Conservation (phyloP, 2,888 invertebrate genomes). For the Strigamia crassipes region DNA sequence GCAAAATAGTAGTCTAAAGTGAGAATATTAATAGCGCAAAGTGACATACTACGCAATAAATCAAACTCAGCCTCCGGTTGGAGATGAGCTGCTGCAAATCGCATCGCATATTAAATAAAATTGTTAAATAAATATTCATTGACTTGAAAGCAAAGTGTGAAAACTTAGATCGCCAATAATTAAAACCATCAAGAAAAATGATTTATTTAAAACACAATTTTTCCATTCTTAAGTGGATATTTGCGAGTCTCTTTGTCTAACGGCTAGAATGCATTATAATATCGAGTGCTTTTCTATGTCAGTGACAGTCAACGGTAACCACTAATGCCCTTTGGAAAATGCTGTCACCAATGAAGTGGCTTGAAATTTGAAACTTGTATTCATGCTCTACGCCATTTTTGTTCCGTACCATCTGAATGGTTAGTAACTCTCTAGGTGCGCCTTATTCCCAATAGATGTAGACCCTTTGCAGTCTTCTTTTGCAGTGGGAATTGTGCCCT, state of each 20-base stretch:
- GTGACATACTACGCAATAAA: slow-evolving; percentile 23
- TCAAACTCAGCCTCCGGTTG: slow-evolving; percentile 14
- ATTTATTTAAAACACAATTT: background rate
- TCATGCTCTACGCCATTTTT: background rate
- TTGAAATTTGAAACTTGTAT: slow-evolving; percentile 29
- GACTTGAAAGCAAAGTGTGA: background rate
- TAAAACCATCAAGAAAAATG: slow-evolving; percentile 6
- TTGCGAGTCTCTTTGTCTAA: background rate
- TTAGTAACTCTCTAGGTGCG: background rate
- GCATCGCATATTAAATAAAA: slow-evolving; percentile 32
- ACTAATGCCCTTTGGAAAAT: slow-evolving; percentile 37
- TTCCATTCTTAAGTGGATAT: background rate
- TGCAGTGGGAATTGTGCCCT: slow-evolving; percentile 1
- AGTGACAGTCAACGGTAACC: slow-evolving; percentile 27
- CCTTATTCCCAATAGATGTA: background rate
- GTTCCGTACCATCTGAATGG: background rate
- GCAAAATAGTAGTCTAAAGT: slow-evolving; percentile 28
- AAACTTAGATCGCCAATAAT: slow-evolving; percentile 23
- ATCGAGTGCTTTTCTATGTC: slow-evolving; percentile 36
- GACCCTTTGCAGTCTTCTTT: background rate
- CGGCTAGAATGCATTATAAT: slow-evolving; percentile 10
- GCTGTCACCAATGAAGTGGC: slow-evolving; percentile 15
- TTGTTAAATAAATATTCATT: slow-evolving; percentile 16
- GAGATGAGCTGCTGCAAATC: slow-evolving; percentile 27
- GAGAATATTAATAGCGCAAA: slow-evolving; percentile 34